Percentiles rank a stretch among this genome's conserved stretches.
Conservation (phyloP, 2,888 invertebrate species). For the Smittia sp. region DNA sequence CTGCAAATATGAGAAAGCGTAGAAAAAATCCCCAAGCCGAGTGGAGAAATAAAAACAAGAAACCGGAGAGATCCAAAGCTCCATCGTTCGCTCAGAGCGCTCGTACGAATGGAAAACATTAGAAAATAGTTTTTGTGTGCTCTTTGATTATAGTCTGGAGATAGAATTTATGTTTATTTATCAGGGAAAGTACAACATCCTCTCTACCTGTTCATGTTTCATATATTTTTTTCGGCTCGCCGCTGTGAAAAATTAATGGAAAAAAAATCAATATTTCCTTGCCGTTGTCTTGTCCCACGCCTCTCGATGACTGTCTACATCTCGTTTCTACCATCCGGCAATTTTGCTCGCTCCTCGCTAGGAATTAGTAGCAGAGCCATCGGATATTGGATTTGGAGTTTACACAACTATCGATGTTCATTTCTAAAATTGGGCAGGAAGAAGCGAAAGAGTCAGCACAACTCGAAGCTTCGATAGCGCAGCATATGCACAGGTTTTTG, state of each 20-base stretch:
- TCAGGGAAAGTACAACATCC: constrained; percentile 20
- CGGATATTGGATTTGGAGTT: neutral
- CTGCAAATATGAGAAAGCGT: constrained; percentile 7
- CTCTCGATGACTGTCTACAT: neutral
- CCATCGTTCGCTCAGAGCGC: neutral
- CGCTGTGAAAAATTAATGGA: constrained; percentile 32
- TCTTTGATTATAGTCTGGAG: constrained; percentile 40
- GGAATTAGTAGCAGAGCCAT: constrained; percentile 11
- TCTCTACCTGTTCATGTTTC: constrained; percentile 24
- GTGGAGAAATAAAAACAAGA: neutral
- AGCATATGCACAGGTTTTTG: constrained; percentile 25
- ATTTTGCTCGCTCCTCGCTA: neutral
- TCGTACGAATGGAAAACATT: constrained; percentile 17
- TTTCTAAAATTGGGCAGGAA: constrained; percentile 12
- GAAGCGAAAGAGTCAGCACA: constrained; percentile 16
- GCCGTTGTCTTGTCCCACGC: constrained; percentile 24
- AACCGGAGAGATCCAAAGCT: constrained; percentile 1
- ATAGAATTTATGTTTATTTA: constrained; percentile 41
- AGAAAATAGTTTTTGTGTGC: constrained; percentile 35
- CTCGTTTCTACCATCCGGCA: neutral
- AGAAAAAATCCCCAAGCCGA: neutral
- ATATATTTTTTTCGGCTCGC: constrained; percentile 2
- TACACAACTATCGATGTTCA: constrained; percentile 33
- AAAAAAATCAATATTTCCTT: constrained; percentile 40
- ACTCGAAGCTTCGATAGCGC: constrained; percentile 18